phyloP scores from a whole-genome alignment of 2,113 vertebrate genomes.

The Reinhardtius hippoglossoides region DNA sequence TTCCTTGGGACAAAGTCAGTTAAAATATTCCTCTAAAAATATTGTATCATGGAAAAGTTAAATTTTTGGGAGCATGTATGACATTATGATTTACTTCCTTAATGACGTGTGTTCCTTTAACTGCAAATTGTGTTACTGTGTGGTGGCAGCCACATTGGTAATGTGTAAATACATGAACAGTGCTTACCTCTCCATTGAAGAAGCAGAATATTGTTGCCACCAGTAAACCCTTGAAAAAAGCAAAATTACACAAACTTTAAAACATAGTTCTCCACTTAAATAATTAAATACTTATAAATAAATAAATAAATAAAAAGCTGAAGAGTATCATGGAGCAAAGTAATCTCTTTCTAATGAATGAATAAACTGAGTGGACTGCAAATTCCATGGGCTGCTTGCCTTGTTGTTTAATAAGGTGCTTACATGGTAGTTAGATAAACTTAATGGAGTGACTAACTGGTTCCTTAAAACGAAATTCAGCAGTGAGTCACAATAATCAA shows the following conservation, averaged over 20 bases:
- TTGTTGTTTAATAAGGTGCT: constrained; percentile 8
- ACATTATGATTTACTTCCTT: too few relatives aligned
- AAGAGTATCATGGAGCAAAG: not conserved
- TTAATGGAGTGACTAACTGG: constrained; percentile 26
- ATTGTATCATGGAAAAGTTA: not conserved
- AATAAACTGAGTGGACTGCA: not conserved
- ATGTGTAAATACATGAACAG: not conserved
- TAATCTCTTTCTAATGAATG: not conserved
- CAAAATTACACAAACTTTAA: not conserved
- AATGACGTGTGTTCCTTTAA: too few relatives aligned
- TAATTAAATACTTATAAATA: not conserved
- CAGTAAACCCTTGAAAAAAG: constrained; percentile 88
- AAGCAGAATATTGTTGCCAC: constrained; percentile 98
- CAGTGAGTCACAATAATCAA: constrained; percentile 20
- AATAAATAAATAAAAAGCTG: not conserved
- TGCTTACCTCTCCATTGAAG: constrained; percentile 95
- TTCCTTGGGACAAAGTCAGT: not conserved
- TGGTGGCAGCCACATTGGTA: too few relatives aligned
- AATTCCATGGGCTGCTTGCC: not conserved
- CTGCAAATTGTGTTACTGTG: too few relatives aligned
- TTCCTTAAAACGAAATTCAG: constrained; percentile 28
- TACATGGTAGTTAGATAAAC: constrained; percentile 10
- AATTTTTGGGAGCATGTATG: not conserved
- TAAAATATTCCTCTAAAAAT: not conserved
- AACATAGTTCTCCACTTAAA: not conserved